A percentile compares a stretch with the other conserved stretches of the same genome.
These are phyloP conservation scores for Sinocyclocheilus rhinocerous DNA, from an alignment of 2,113 vertebrate species.

Conservation along the genomic window DNA sequence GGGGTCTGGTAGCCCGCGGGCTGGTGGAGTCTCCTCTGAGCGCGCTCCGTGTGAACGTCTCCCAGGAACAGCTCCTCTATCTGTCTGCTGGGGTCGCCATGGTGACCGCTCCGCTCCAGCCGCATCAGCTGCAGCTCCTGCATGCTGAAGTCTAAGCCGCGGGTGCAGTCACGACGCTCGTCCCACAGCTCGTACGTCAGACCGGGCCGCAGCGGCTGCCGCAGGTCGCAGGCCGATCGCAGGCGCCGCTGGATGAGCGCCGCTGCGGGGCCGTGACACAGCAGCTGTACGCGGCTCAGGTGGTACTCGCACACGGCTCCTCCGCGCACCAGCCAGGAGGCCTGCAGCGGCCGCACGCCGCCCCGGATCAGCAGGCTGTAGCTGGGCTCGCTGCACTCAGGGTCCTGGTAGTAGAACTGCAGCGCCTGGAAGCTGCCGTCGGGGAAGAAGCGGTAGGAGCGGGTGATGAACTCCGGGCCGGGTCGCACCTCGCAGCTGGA, in stretches of 20 bases:
- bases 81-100: too few species aligned
- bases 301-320: constrained; percentile 92
- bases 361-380: constrained; percentile 83
- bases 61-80: constrained; percentile 91
- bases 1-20: constrained; percentile 93
- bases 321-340: constrained; percentile 94
- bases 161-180: too few species aligned
- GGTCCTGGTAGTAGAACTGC: constrained; percentile 85
- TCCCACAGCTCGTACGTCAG: too few species aligned
- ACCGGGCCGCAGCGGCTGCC: too few species aligned
- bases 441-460: constrained; percentile 84
- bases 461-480: constrained; percentile 88
- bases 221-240: too few species aligned
- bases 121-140: constrained; percentile 90
- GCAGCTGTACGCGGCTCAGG: constrained; percentile 82
- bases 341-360: constrained; percentile 86
- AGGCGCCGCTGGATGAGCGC: too few species aligned
- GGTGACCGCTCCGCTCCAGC: too few species aligned
- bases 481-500: constrained; percentile 83
- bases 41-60: constrained; percentile 88
- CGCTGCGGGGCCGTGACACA: constrained; percentile 70
- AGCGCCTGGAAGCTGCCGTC: constrained; percentile 85
- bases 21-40: constrained; percentile 63
- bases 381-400: constrained; percentile 81
- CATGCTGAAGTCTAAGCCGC: constrained; percentile 82